phyloP scores from a whole-genome alignment of 2,797 vertebrate species.

The Onychomys leucogaster region DNA sequence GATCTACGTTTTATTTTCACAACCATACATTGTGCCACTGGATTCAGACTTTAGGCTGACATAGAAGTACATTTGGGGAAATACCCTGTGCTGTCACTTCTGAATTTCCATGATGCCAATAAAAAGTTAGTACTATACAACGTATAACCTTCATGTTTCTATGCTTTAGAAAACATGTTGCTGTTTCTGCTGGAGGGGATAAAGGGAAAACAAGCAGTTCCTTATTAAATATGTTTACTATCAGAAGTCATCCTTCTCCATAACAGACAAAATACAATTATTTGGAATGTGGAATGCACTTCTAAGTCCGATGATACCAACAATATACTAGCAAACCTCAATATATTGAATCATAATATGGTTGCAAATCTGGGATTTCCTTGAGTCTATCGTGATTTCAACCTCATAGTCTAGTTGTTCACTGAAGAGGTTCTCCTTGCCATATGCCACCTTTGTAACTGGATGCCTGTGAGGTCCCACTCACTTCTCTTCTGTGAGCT shows the following conservation, averaged over 20 bases:
- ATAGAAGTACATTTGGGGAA: not conserved
- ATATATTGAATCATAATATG: not conserved
- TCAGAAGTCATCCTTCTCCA: not conserved
- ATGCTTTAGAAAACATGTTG: not conserved
- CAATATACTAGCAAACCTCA: not conserved
- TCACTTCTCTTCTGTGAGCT: not conserved
- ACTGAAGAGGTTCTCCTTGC: not conserved
- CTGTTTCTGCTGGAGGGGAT: not conserved
- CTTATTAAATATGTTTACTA: not conserved
- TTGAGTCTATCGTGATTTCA: not conserved
- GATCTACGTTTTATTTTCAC: conserved; percentile 12
- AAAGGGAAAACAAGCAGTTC: not conserved
- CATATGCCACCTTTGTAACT: not conserved
- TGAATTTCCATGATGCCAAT: not conserved
- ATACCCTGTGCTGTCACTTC: not conserved
- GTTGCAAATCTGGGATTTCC: not conserved
- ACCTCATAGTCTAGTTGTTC: not conserved
- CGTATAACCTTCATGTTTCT: not conserved
- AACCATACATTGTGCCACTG: not conserved
- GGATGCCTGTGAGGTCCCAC: not conserved
- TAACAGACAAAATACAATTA: not conserved
- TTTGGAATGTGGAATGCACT: not conserved
- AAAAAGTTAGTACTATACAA: not conserved
- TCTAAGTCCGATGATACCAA: not conserved
- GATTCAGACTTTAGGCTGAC: not conserved